Conservation (phyloP, 2,113 vertebrate genomes). For the Heterotis niloticus region DNA sequence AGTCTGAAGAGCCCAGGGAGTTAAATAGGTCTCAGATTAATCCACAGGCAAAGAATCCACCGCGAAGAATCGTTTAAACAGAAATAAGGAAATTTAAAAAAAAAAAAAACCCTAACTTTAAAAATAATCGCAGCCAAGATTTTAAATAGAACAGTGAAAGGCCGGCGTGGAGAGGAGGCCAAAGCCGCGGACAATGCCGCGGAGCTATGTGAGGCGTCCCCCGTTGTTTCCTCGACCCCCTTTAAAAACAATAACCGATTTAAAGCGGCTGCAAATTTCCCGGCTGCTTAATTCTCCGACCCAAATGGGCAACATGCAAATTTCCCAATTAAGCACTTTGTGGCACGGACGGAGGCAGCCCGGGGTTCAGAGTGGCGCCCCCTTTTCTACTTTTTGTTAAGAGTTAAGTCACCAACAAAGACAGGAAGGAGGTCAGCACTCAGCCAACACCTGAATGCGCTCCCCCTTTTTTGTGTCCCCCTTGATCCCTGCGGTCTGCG, state of each 20-base stretch:
- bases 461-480: conserved; percentile 94
- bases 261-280: conserved; percentile 62
- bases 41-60: conserved; percentile 35
- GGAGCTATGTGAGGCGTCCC: conserved; percentile 28
- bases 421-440: conserved; percentile 99
- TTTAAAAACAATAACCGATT: conserved; percentile 59
- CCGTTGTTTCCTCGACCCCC: conserved; percentile 42
- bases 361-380: conserved; percentile 81
- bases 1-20: conserved; percentile 52
- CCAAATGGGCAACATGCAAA: conserved; percentile 76
- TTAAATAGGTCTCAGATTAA: conserved; percentile 32
- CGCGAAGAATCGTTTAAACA: conserved; percentile 24
- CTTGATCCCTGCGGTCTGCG: conserved; percentile 99
- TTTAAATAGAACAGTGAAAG: conserved; percentile 31
- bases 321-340: conserved; percentile 85
- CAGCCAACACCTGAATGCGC: conserved; percentile 99
- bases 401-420: conserved; percentile 99
- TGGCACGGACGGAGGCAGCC: conserved; percentile 73
- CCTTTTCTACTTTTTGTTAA: conserved; percentile 80
- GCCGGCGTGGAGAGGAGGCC: neutral
- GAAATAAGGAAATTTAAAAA: neutral
- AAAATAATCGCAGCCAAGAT: conserved; percentile 17
- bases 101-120: conserved; percentile 16
- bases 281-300: conserved; percentile 82
- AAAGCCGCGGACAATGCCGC: conserved; percentile 12